phyloP scores from a whole-genome alignment of 2,797 vertebrate genomes.

The Serranus cabrilla region DNA sequence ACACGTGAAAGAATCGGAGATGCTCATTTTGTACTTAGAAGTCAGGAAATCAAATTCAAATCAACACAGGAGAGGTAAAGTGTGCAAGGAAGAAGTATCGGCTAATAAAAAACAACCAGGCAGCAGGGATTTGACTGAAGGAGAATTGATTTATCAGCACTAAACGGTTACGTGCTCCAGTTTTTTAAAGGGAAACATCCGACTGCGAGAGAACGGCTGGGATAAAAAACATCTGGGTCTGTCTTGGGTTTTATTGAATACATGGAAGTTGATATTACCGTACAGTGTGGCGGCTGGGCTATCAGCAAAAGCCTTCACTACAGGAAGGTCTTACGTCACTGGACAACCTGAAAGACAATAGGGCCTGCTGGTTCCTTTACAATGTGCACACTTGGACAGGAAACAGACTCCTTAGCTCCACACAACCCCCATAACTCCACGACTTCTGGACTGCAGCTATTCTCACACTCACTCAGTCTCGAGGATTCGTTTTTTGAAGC shows the following conservation, averaged over 20 bases:
- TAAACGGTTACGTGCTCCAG: conserved; percentile 35
- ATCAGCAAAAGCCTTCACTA: conserved; percentile 78
- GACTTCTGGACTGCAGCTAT: conserved; percentile 20
- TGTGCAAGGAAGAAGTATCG: conserved; percentile 11
- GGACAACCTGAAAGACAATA: conserved; percentile 75
- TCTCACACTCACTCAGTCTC: conserved; percentile 70
- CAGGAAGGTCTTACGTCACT: conserved; percentile 79
- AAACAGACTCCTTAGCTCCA: conserved; percentile 62
- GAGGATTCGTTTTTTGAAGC: conserved; percentile 20
- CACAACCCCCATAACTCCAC: conserved; percentile 53
- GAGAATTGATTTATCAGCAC: conserved; percentile 51
- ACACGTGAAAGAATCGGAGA: conserved; percentile 55
- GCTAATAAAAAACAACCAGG: conserved; percentile 40
- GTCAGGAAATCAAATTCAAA: conserved; percentile 51
- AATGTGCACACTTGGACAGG: conserved; percentile 72
- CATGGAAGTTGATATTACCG: conserved; percentile 77
- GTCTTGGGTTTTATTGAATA: conserved; percentile 79
- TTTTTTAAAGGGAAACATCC: conserved; percentile 61
- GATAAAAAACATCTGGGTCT: conserved; percentile 70
- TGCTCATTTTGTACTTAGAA: conserved; percentile 51
- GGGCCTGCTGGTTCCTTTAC: conserved; percentile 69
- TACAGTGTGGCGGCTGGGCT: conserved; percentile 66
- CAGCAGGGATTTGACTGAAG: conserved; percentile 17
- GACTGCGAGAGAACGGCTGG: conserved; percentile 42
- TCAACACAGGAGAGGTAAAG: conserved; percentile 13